Base-by-base conservation (phyloP, 2,888 invertebrate genomes). In the Crossocerus cetratus region DNA sequence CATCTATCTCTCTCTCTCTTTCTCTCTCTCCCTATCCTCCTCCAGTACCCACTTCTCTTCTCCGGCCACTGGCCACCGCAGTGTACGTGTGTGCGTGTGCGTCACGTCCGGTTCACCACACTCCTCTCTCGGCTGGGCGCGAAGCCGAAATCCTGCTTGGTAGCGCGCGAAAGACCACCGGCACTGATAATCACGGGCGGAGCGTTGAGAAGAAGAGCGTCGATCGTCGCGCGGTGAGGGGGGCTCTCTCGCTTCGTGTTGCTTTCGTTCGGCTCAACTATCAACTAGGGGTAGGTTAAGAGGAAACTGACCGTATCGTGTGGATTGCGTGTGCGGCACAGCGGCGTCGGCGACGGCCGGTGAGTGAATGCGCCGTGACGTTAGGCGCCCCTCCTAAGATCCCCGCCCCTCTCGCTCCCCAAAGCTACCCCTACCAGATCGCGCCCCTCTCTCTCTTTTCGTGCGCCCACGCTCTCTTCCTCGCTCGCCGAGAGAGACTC, bases 331-430 rank as follows among this genome's bases (percentile, higher is more conserved):
- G 86, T 87, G 84, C 84, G 84, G 85, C 83, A 81, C 75, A 81
- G 77, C 87, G 87, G 85, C 86, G 88, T 87, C 89, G 88, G 84
- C 87, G 87, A 88, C 89, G 88, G 88, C 87, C 89, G 89, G 86
- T 87, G 88, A 89, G 89, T 89, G 89, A 89, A 88, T 89, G 82
- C 83, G 82, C 86, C 82, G 87, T 86, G 86, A 88, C 84, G 87
- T 87, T 85, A 83, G 83, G 86, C 87, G 87, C 89, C 89, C 88
- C 88, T 87, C 89, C 86, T 85, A 82, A 84, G 84, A 83, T 80
- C 78, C 84, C 85, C 85, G 78, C 81, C 78, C 82, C 81, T 77
- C 83, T 69, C 65, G 69, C 77, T 76, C 73, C 74, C 72, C 78
- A 78, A 75, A 68, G 75, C 73, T 75, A 74, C 68, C 76, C 80